Evolutionary conservation across 2,113 vertebrate species (phyloP), one percentile per base, ranked within the genome.

Genomic region (Verasper variegatus): DNA sequence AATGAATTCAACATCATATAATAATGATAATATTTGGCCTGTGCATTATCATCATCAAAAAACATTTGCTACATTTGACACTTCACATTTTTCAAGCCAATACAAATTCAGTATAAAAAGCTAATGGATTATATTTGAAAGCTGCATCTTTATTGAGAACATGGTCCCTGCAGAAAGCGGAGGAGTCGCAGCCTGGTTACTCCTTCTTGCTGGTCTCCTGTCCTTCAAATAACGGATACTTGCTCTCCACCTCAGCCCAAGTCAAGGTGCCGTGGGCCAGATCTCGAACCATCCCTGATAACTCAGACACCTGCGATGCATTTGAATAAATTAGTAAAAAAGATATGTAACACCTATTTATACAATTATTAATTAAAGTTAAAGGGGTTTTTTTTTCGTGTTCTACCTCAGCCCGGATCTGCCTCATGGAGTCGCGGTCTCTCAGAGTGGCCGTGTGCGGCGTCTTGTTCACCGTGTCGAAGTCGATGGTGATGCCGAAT

Each of bases 401-500:
- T 20, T 5, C 2, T 6, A 99, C 97, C 96, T 98, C 96, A 0
- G 96, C 97, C 56, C 96, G 91, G 77, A 98, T 97, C 94, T 98
- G 97, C 76, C 94, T 94, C 97, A 98, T 98, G 0, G 95, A 96
- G 91, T 98, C 97, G 0, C 97, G 95, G 91, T 99, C 96, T 68
- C 96, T 92, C 88, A 99, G 94, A 0, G 97, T 98, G 58, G 97
- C 97, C 0, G 96, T 97, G 94, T 98, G 97, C 0, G 97, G 97
- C 0, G 76, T 95, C 90, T 95, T 95, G 89, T 99, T 98, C 45
- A 97, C 96, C 0, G 97, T 98, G 88, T 99, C 97, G 0, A 98
- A 98, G 92, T 98, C 97, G 0, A 98, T 96, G 3, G 97, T 99
- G 93, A 99, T 97, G 31, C 97, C 97, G 0, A 99, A 99, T 4